A percentile compares a stretch with the other conserved stretches of the same genome.
Evolutionary conservation across 2,113 vertebrate genomes (phyloP).

Genomic region (Corythaeola cristata): DNA sequence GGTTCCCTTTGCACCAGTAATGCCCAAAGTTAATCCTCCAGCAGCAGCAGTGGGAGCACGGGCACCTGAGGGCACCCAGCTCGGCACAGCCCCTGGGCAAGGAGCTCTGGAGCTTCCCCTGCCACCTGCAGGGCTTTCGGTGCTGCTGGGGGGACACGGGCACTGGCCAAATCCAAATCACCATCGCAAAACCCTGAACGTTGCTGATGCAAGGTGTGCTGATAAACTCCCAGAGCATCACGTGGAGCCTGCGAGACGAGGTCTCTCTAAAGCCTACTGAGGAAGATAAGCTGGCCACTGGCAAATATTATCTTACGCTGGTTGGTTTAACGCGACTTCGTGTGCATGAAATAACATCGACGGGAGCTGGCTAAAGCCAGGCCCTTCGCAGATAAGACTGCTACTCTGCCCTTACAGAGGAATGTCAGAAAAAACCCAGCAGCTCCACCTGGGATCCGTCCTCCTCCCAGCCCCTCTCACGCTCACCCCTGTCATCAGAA

Average conservation of each 20-base stretch:
- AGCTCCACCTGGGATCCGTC: background rate
- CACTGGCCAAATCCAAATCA: background rate
- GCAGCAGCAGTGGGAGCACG: rapidly evolving
- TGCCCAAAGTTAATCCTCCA: background rate
- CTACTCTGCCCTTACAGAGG: background rate
- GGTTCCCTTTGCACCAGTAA: background rate
- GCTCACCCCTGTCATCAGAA: background rate
- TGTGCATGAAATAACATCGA: slow-evolving; percentile 54
- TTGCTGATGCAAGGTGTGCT: background rate
- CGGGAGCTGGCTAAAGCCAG: slow-evolving; percentile 11
- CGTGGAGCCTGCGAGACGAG: slow-evolving; percentile 6
- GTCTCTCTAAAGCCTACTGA: slow-evolving; percentile 7
- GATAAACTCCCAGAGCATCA: slow-evolving; percentile 14
- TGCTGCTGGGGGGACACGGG: background rate
- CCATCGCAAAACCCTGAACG: background rate
- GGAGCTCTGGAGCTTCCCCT: background rate
- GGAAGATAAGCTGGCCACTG: slow-evolving; percentile 53
- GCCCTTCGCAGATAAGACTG: slow-evolving; percentile 61
- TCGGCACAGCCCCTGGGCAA: background rate
- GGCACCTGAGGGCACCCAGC: background rate
- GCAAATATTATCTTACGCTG: slow-evolving; percentile 33
- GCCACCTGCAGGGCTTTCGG: rapidly evolving
- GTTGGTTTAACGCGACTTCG: background rate
- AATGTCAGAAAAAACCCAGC: background rate
- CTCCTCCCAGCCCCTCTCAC: background rate